These are phyloP conservation scores for Tachysurus fulvidraco DNA, from an alignment of 2,113 vertebrate genomes.

Conservation along the genomic window DNA sequence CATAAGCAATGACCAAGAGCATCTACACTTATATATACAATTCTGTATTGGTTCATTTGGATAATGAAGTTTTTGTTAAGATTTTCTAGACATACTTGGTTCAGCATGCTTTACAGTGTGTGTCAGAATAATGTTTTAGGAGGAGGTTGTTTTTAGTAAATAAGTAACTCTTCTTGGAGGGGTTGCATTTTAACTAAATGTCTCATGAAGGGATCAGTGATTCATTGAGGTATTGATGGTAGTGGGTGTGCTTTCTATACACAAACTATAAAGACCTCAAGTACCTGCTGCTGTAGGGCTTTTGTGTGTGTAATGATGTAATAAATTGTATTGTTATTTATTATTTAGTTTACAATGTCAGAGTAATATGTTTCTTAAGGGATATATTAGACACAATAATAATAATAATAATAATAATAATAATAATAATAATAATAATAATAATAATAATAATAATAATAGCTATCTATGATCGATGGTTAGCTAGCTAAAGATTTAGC, in stretches of 20 bases:
- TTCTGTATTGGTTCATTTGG: background rate
- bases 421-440: background rate
- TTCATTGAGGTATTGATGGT: background rate
- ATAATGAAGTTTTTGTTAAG: background rate
- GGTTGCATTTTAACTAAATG: background rate
- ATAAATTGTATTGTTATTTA: background rate
- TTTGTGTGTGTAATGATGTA: background rate
- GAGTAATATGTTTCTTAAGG: background rate
- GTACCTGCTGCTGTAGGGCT: background rate
- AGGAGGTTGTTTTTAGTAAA: background rate
- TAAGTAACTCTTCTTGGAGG: background rate
- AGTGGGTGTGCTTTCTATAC: background rate
- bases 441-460: background rate
- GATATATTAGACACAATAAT: background rate
- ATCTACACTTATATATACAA: background rate
- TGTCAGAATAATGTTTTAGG: background rate
- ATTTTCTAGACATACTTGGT: background rate
- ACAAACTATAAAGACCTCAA: background rate
- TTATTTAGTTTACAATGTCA: background rate
- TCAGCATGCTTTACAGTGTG: background rate
- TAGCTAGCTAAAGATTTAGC: background rate
- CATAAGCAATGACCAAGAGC: background rate
- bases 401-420: background rate
- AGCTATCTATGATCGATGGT: background rate
- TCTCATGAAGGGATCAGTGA: background rate